Evolutionary conservation across 2,888 invertebrate genomes (phyloP).

Genomic region (Nasonia oneida): DNA sequence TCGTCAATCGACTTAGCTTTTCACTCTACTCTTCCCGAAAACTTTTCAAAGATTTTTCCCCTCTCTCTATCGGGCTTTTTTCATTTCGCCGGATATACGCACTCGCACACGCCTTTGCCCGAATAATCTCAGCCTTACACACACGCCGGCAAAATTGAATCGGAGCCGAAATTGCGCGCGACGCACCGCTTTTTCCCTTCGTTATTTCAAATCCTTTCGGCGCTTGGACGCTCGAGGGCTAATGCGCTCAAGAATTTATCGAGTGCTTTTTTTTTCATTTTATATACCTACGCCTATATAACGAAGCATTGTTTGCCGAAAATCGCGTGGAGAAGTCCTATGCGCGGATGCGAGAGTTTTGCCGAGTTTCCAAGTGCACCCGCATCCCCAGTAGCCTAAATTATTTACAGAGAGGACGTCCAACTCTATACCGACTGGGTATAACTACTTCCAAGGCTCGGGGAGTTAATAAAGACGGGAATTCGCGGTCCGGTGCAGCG

Average conservation of each 20-base stretch:
- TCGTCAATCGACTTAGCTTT: constrained; percentile 24
- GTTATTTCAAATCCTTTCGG: not conserved
- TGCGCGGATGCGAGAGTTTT: too few species aligned
- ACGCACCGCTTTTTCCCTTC: not conserved
- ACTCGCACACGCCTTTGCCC: not conserved
- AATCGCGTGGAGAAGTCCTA: too few species aligned
- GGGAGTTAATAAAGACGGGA: constrained; percentile 21
- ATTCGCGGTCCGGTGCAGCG: not conserved
- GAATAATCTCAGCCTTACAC: constrained; percentile 9
- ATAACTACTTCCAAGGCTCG: not conserved
- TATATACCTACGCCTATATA: too few species aligned
- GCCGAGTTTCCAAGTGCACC: too few species aligned
- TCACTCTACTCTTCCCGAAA: not conserved
- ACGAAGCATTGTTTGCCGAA: too few species aligned
- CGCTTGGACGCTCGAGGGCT: not conserved
- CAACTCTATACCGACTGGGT: not conserved
- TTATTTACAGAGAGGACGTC: too few species aligned
- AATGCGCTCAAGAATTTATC: too few species aligned
- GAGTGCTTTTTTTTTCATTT: too few species aligned
- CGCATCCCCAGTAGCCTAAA: too few species aligned
- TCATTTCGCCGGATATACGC: constrained; percentile 33
- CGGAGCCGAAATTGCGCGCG: constrained; percentile 5
- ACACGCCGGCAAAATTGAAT: constrained; percentile 51
- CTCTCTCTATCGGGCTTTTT: constrained; percentile 13
- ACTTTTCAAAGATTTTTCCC: constrained; percentile 43